These are phyloP conservation scores for Lasioglossum malachurum DNA, from an alignment of 2,888 invertebrate genomes.

Conservation along the genomic window DNA sequence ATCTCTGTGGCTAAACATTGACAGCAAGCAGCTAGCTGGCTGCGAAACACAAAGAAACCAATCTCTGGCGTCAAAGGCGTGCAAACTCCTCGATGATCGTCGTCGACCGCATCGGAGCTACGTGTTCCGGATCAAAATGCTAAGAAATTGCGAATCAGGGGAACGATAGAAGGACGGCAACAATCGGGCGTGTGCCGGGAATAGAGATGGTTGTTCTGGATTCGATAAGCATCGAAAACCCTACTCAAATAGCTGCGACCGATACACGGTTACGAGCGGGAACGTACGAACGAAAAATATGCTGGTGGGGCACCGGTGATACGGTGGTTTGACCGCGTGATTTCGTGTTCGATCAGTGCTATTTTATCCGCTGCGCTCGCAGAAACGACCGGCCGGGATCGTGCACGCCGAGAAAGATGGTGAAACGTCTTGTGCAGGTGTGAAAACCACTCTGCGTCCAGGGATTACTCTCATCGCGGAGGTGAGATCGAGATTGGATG, in stretches of 20 bases:
- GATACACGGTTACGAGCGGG: constrained; percentile 26
- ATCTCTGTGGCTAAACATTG: background rate
- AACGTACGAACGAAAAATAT: constrained; percentile 28
- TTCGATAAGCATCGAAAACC: constrained; percentile 63
- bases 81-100: background rate
- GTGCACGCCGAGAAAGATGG: constrained; percentile 1
- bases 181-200: constrained; percentile 22
- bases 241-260: constrained; percentile 46
- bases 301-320: constrained; percentile 57
- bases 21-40: background rate
- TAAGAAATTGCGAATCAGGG: background rate
- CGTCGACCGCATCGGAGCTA: background rate
- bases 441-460: background rate
- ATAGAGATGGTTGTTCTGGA: constrained; percentile 35
- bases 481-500: constrained; percentile 31
- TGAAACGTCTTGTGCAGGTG: background rate
- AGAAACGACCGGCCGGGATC: constrained; percentile 31
- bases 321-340: constrained; percentile 52
- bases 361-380: constrained; percentile 58
- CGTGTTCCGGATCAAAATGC: background rate
- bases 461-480: background rate
- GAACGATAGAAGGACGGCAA: constrained; percentile 7
- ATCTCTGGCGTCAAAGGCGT: background rate
- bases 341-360: constrained; percentile 65
- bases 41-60: background rate